A percentile compares a stretch with the other conserved stretches of the same genome.
These are phyloP conservation scores for Macrochelys suwanniensis DNA, from an alignment of 2,797 vertebrate genomes.

Conservation along the genomic window DNA sequence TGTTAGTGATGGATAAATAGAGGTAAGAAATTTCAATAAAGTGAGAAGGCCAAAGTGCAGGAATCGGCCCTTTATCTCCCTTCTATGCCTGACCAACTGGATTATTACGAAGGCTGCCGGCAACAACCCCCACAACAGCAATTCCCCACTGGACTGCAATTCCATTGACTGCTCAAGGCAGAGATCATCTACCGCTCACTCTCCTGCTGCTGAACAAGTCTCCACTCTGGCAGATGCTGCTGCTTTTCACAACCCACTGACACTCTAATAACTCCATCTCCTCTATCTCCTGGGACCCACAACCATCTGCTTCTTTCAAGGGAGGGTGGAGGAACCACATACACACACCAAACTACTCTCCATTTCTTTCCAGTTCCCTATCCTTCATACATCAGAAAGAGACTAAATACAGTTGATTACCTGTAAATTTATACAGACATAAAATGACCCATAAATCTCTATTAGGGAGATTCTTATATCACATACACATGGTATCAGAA, in stretches of 20 bases:
- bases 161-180: conserved; percentile 44
- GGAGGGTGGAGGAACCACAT: conserved; percentile 44
- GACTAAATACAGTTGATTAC: conserved; percentile 33
- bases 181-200: conserved; percentile 61
- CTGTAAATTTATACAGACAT: background rate
- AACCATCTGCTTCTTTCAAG: conserved; percentile 67
- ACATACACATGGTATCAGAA: background rate
- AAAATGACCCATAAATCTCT: background rate
- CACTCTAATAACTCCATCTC: conserved; percentile 64
- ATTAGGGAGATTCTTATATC: background rate
- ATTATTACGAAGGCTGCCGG: conserved; percentile 41
- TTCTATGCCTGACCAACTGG: background rate
- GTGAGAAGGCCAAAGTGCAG: background rate
- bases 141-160: conserved; percentile 8
- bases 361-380: background rate
- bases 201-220: conserved; percentile 56
- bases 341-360: conserved; percentile 4
- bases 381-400: conserved; percentile 4
- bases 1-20: background rate
- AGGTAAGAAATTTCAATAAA: background rate
- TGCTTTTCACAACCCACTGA: conserved; percentile 63
- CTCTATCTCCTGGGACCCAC: conserved; percentile 59
- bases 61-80: background rate
- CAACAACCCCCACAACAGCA: background rate
- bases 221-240: conserved; percentile 64